Percentiles rank a stretch among this genome's conserved stretches.
phyloP scores from a whole-genome alignment of 2,888 invertebrate species.

The Lithophane ornitopus region DNA sequence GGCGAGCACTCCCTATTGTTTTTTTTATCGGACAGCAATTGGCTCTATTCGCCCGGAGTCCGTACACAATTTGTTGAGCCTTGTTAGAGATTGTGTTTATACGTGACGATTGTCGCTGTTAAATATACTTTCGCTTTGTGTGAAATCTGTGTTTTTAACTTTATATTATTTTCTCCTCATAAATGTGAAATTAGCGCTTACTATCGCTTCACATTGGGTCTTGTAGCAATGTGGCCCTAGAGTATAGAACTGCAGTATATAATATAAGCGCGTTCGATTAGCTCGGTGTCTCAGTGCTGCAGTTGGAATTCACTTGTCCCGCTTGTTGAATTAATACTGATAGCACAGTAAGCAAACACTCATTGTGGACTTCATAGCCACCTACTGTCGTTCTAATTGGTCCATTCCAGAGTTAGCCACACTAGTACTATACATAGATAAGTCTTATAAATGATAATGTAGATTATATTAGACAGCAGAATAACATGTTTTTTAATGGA shows the following conservation, averaged over 20 bases:
- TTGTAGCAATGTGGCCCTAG: constrained; percentile 7
- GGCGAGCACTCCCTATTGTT: constrained; percentile 67
- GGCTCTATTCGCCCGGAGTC: constrained; percentile 64
- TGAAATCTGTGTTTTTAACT: neutral
- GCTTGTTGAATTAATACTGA: constrained; percentile 57
- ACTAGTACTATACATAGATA: neutral
- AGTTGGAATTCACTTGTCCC: constrained; percentile 55
- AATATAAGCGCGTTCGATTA: constrained; percentile 55
- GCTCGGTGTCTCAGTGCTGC: constrained; percentile 39
- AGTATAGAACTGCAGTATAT: constrained; percentile 29
- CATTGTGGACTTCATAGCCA: constrained; percentile 31
- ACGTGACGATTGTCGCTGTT: constrained; percentile 22
- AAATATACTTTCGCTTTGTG: constrained; percentile 3
- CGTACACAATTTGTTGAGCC: constrained; percentile 62
- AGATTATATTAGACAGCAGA: constrained; percentile 11
- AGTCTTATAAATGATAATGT: constrained; percentile 28
- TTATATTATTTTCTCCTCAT: neutral
- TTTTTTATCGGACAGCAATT: constrained; percentile 71
- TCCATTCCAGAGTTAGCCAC: constrained; percentile 6
- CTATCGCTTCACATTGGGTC: neutral
- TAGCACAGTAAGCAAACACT: constrained; percentile 42
- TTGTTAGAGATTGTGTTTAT: constrained; percentile 51
- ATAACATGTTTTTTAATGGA: constrained; percentile 58
- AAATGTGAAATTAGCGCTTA: constrained; percentile 11
- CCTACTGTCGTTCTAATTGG: constrained; percentile 34